These are phyloP conservation scores for Shinisaurus crocodilurus DNA, from an alignment of 2,113 vertebrate genomes.

Conservation along the genomic window DNA sequence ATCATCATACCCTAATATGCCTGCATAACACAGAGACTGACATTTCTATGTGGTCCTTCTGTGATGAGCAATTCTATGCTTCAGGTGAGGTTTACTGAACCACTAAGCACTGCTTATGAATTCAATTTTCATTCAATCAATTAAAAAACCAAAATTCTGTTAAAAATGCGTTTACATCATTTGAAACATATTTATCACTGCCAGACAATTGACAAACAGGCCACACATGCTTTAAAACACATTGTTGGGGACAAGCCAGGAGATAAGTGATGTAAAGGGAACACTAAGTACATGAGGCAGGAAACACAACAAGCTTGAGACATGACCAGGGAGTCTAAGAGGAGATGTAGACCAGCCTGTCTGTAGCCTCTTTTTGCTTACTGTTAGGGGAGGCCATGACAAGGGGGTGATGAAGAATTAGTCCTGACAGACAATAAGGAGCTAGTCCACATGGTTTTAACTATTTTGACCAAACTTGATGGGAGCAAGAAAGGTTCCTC, in stretches of 20 bases:
- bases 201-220: background rate
- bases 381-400: background rate
- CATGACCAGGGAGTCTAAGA: background rate
- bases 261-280: too few species aligned
- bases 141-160: constrained; percentile 2
- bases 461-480: background rate
- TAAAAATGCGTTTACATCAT: background rate
- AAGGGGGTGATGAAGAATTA: background rate
- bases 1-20: background rate
- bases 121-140: background rate
- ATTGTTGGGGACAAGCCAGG: background rate
- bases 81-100: constrained; percentile 55
- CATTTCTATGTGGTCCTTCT: background rate
- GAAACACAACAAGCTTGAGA: background rate
- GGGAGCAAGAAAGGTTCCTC: background rate
- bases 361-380: background rate
- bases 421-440: background rate
- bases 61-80: constrained; percentile 24
- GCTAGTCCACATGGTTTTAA: background rate
- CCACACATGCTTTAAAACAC: background rate
- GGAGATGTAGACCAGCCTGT: too few species aligned
- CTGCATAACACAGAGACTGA: constrained; percentile 31
- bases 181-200: background rate
- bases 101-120: background rate
- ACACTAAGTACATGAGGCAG: background rate